Evolutionary conservation across 2,888 invertebrate species (phyloP).

Genomic region (Plagiodera versicolora): DNA sequence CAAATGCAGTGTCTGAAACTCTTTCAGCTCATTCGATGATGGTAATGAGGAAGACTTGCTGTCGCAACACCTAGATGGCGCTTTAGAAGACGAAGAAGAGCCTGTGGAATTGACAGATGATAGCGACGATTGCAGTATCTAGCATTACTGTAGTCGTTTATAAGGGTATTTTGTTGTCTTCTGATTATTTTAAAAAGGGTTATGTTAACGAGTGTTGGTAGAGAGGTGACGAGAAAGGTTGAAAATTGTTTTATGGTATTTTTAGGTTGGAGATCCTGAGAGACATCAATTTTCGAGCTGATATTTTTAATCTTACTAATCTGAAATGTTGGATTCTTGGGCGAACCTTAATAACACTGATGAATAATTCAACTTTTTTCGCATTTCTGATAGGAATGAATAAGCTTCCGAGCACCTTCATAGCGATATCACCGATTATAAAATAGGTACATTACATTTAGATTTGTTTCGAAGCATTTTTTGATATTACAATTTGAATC

Average conservation of each 20-base stretch:
- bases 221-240: neutral
- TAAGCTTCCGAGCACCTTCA: neutral
- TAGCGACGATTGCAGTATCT: constrained; percentile 68
- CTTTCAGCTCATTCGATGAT: constrained; percentile 71
- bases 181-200: neutral
- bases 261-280: too few relatives aligned
- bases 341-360: too few relatives aligned
- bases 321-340: too few relatives aligned
- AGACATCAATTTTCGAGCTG: too few relatives aligned
- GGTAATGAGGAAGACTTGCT: constrained; percentile 66
- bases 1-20: neutral
- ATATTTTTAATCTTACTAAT: too few relatives aligned
- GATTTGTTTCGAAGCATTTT: too few relatives aligned
- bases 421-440: neutral
- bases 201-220: too few relatives aligned
- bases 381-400: neutral
- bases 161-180: constrained; percentile 26
- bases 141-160: constrained; percentile 35
- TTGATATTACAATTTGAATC: too few relatives aligned
- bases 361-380: neutral
- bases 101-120: constrained; percentile 53
- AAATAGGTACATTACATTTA: too few relatives aligned
- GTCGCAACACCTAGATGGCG: constrained; percentile 65
- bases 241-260: neutral
- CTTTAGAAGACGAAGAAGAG: constrained; percentile 54